Percentiles rank a stretch among this genome's conserved stretches.
These are phyloP conservation scores for Girardinus metallicus DNA, from an alignment of 2,797 vertebrate species.

Conservation along the genomic window DNA sequence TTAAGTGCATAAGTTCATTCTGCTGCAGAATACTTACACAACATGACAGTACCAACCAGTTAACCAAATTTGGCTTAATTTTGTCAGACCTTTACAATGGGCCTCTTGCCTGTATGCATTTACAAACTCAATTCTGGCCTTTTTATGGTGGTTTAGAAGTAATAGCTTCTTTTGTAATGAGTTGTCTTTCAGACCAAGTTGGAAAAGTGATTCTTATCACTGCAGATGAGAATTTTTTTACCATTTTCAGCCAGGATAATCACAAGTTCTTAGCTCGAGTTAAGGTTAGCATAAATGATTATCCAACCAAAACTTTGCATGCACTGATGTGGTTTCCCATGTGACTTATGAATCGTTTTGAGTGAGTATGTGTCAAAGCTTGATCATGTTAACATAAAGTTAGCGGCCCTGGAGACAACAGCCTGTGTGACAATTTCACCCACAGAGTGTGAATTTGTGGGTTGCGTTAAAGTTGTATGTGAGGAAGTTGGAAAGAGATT, in stretches of 20 bases:
- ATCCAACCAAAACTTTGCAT: background rate
- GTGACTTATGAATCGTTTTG: conserved; percentile 19
- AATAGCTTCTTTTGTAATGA: background rate
- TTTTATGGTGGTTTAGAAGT: background rate
- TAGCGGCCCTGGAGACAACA: conserved; percentile 35
- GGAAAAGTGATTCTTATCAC: background rate
- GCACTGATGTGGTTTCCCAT: background rate
- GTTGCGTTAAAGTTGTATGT: conserved; percentile 15
- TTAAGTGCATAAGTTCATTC: background rate
- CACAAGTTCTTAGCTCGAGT: background rate
- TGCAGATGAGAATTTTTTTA: background rate
- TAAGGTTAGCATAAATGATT: background rate
- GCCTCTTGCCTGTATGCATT: background rate
- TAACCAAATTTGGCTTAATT: background rate
- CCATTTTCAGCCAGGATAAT: background rate
- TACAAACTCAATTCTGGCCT: background rate
- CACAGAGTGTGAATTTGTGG: conserved; percentile 29
- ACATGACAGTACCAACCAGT: background rate
- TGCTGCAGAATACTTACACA: background rate
- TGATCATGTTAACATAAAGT: conserved; percentile 26
- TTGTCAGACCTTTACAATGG: background rate
- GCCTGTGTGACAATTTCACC: conserved; percentile 34
- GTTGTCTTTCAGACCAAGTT: background rate
- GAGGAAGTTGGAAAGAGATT: background rate
- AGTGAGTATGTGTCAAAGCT: conserved; percentile 14